Conservation (phyloP, 2,797 vertebrate genomes). For the Threskiornis aethiopicus region DNA sequence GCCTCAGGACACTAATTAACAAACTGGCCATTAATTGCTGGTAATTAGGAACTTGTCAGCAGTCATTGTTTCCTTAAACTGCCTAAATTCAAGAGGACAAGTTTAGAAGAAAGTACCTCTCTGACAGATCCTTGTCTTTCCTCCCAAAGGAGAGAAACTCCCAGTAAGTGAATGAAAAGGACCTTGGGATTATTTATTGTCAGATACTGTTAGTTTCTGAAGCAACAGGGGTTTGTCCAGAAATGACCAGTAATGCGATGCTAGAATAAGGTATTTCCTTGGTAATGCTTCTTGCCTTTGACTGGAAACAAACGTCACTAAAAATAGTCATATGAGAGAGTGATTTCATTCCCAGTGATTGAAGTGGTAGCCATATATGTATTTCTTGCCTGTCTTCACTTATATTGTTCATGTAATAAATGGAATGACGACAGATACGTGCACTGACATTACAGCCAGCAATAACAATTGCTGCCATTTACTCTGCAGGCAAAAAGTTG, state of each 20-base stretch:
- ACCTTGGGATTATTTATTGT: not conserved
- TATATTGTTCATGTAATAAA: slow-evolving; percentile 3
- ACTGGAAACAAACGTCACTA: slow-evolving; percentile 13
- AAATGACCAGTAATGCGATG: not conserved
- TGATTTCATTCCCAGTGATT: slow-evolving; percentile 21
- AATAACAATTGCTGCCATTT: slow-evolving; percentile 19
- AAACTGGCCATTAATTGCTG: slow-evolving; percentile 72
- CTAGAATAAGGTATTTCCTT: not conserved
- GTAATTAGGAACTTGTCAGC: slow-evolving; percentile 70
- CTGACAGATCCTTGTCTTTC: slow-evolving; percentile 47
- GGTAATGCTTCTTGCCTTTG: not conserved
- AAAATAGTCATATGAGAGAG: slow-evolving; percentile 13
- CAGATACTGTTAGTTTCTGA: not conserved
- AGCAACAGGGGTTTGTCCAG: not conserved
- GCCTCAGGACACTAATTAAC: slow-evolving; percentile 75
- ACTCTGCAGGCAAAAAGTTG: not conserved
- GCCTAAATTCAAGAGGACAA: slow-evolving; percentile 55
- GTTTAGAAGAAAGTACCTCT: slow-evolving; percentile 35
- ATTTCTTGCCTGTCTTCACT: slow-evolving; percentile 15
- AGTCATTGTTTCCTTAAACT: slow-evolving; percentile 67
- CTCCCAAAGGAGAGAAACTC: not conserved
- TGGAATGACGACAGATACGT: not conserved
- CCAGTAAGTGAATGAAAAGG: not conserved
- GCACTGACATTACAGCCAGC: not conserved
- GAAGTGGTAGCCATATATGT: not conserved